A percentile compares a stretch with the other conserved stretches of the same genome.
Conservation (phyloP, 1,140 invertebrate genomes). For the Brachionus rotundiformis region DNA sequence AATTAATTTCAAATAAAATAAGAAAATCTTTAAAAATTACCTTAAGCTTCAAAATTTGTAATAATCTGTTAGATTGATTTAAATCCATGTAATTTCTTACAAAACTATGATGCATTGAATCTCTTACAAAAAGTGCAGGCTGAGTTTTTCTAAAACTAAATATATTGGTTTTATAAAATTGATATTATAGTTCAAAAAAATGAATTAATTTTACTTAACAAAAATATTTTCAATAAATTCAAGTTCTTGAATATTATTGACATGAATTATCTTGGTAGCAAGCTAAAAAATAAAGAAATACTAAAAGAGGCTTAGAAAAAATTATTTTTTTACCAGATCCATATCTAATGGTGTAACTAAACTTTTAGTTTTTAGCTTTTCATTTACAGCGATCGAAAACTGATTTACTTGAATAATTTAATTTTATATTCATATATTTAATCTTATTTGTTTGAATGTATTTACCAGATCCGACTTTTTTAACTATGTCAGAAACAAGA, state of each 20-base stretch:
- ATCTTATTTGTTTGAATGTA: no score
- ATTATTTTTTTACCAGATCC: conserved; percentile 47
- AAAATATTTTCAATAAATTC: conserved; percentile 50
- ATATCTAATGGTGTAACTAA: conserved; percentile 50
- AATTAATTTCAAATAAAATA: not conserved
- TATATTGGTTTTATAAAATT: not conserved
- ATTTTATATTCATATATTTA: no score
- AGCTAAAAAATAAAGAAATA: not conserved
- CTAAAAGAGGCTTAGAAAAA: no score
- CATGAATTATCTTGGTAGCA: conserved; percentile 44
- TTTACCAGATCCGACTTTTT: conserved; percentile 39
- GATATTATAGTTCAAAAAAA: not conserved
- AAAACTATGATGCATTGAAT: conserved; percentile 49
- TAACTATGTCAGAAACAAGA: conserved; percentile 32
- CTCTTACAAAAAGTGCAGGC: conserved; percentile 21
- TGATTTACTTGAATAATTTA: not conserved
- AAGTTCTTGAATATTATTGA: conserved; percentile 48
- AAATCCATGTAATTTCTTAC: conserved; percentile 37
- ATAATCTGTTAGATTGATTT: conserved; percentile 23
- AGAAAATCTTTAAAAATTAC: not conserved
- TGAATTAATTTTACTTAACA: not conserved
- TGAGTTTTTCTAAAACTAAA: conserved; percentile 49
- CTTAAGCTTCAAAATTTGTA: conserved; percentile 43
- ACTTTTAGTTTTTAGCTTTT: not conserved
- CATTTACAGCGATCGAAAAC: not conserved